phyloP scores from a whole-genome alignment of 2,113 vertebrate genomes.

The Rhinoptilus africanus region DNA sequence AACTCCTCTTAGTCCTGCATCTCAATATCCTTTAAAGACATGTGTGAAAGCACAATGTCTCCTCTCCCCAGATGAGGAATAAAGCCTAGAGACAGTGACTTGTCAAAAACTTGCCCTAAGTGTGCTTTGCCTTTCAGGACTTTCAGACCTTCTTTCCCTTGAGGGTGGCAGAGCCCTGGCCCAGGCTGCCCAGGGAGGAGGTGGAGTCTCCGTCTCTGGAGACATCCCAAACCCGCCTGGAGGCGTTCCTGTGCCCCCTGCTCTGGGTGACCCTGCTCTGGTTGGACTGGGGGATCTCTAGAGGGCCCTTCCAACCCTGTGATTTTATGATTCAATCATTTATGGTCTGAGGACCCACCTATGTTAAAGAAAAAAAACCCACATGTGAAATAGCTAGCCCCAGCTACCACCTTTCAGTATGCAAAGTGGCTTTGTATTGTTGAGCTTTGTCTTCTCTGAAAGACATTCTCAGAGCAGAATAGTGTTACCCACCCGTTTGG shows the following conservation, averaged over 20 bases:
- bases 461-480: background rate
- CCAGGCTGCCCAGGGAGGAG: no score
- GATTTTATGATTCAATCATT: no score
- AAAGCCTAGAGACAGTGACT: background rate
- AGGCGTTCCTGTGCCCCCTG: no score
- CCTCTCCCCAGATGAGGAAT: background rate
- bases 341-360: background rate
- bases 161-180: no score
- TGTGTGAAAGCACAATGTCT: background rate
- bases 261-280: no score
- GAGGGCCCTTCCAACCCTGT: no score
- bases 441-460: background rate
- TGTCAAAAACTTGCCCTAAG: background rate
- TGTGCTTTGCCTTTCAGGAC: background rate
- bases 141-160: no score
- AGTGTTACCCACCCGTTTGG: background rate
- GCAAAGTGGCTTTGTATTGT: background rate
- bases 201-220: no score
- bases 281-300: no score
- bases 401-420: background rate
- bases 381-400: background rate
- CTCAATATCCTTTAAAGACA: background rate
- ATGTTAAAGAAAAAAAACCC: background rate
- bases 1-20: background rate
- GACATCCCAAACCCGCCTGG: no score